Evolutionary conservation across 2,888 invertebrate genomes (phyloP).

Genomic region (Ochlodes sylvanus): DNA sequence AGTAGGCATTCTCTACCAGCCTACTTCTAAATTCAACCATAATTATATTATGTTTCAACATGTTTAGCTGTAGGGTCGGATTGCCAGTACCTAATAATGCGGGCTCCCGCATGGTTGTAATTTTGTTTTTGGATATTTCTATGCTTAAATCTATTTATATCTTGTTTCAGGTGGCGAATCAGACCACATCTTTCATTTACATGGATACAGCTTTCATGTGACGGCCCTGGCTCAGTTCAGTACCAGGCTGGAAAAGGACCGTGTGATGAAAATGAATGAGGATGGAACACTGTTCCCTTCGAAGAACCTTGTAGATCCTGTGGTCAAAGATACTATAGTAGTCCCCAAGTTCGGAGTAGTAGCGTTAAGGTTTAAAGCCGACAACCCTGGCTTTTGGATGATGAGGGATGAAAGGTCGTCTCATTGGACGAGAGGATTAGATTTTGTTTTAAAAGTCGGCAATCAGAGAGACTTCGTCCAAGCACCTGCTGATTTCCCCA

Average conservation of each 20-base stretch:
- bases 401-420: conserved; percentile 90
- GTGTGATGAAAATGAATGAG: conserved; percentile 84
- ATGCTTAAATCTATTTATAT: neutral
- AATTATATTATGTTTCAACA: no score
- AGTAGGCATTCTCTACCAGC: no score
- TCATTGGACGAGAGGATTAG: conserved; percentile 91
- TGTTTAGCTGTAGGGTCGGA: no score
- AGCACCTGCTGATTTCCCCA: conserved; percentile 90
- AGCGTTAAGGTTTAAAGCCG: conserved; percentile 89
- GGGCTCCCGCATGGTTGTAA: no score
- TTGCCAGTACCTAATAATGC: no score
- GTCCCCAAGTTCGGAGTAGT: conserved; percentile 89
- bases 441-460: conserved; percentile 90
- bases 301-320: conserved; percentile 86
- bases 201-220: conserved; percentile 90
- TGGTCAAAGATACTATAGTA: conserved; percentile 89
- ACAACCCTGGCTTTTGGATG: conserved; percentile 93
- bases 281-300: conserved; percentile 80
- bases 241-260: conserved; percentile 75
- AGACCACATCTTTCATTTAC: conserved; percentile 90
- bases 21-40: no score
- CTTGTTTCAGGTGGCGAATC: conserved; percentile 84
- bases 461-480: conserved; percentile 86
- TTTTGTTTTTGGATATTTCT: no score
- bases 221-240: conserved; percentile 85